Base-by-base conservation (phyloP, 2,888 invertebrate genomes). In the Arctia plantaginis region DNA sequence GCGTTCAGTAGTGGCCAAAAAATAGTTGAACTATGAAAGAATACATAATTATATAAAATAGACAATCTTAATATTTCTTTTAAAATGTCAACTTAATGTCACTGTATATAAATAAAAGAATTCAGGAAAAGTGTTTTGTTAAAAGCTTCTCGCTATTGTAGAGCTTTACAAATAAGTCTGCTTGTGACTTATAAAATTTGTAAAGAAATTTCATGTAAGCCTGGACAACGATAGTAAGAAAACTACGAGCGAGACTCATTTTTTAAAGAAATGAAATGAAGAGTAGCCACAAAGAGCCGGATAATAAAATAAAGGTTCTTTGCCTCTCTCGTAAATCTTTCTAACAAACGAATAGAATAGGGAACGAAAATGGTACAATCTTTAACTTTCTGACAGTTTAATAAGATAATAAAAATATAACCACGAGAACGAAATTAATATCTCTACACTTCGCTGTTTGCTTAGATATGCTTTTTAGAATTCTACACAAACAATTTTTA, bases 321-420 rank as follows among this genome's bases (percentile, higher is more conserved):
- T 89, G 90, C 90, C 87, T 84, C 86, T 85, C 85, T 89, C 91
- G 89, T 93, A 93, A 93, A 93, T 93, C 93, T 92, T 87, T 85
- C 88, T 86, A 86, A 90, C 90, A 89, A 87, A 88, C 90, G 93
- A 92, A 91, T 92, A 91, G 91, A 92, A 92, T 92, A 90, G 90
- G 90, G 91, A 89, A 90, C 84, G 89, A 92, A 92, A 93, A 92
- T 90, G 92, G 90, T 91, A 92, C 91, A 93, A 93, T 93, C 93
- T 93, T 93, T 93, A 93, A 94, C 93, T 94, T 93, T 94, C 91
- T 93, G 94, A 93, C 94, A 94, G 93, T 93, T 94, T 94, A 94
- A 94, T 94, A 93, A 94, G 93, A 94, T 94, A 93, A 93, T 93
- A 93, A 94, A 93, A 75, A 94, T 93, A 93, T 93, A 91, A 92